Evolutionary conservation across 2,113 vertebrate genomes (phyloP), one percentile per base, ranked within the genome.

Genomic region (Hemichromis elongatus): DNA sequence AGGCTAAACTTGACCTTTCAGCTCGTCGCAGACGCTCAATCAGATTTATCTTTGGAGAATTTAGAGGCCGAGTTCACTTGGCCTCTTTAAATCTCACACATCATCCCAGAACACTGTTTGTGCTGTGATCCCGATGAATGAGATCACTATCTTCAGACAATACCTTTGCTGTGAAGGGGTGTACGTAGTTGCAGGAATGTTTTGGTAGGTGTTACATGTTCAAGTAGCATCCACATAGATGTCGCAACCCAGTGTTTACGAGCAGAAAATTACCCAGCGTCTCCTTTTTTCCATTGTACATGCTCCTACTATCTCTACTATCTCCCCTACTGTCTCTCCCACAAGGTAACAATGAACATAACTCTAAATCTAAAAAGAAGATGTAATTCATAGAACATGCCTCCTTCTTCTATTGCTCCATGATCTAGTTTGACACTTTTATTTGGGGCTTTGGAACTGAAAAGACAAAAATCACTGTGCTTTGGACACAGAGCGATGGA

Each of bases 331-430:
- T 19, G 5, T 19, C 0, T 73, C 28, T 47, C 24, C 14, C 5
- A 10, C 4, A 28, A 18, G 14, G 24, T 3, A 73, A 28, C 24
- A 73, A 47, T 47, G 1, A 47, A 19, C 42, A 47, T 14, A 73
- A 10, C 66, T 19, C 66, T 73, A 73, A 73, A 70, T 70, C 5
- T 45, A 70, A 24, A 73, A 70, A 7, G 21, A 70, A 70, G 9
- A 70, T 73, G 9, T 28, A 47, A 73, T 73, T 73, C 66, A 73
- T 11, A 73, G 21, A 73, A 28, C 21, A 73, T 18, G 40, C 9
- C 14, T 73, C 14, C 40, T 73, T 70, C 13, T 70, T 68, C 61
- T 40, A 40, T 42, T 68, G 61, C n/a, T 68, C 61, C 61, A 66
- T 40, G 61, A 9, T 33, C n/a, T 24, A 68, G 61, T 68, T 42